Evolutionary conservation across 2,888 invertebrate species (phyloP), one percentile per base, ranked within the genome.

Genomic region (Ditylenchus weischeri): DNA sequence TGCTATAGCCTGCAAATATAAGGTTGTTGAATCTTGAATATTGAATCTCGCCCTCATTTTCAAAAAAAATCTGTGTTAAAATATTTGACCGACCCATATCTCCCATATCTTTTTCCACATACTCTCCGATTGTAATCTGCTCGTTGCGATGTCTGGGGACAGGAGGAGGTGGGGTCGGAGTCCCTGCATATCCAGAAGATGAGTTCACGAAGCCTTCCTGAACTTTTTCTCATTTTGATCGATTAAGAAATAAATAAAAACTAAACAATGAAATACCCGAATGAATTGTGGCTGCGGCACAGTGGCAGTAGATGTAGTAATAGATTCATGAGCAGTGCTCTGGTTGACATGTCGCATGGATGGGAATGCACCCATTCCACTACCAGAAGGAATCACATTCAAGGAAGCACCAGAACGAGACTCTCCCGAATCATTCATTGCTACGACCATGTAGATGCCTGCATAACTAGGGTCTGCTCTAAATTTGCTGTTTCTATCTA

Each of bases 361-460:
- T 63, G 60, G 69, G 23, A 36, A 43, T 50, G 38, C 68, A 38
- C 36, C 49, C 36, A 38, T 65, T 38, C n/a, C 23, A 29, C 15
- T 54, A 7, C 54, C n/a, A 2, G 54, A 54, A 21, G 54, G 72
- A 70, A 69, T 23, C 19, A 63, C 69, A 54, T 69, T 72, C 11
- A 72, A 84, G 75, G 90, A 89, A 13, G 90, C 89, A 78, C 90
- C 90, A 76, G 90, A 90, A 83, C 90, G 90, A 18, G 93, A 93
- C 21, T 90, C 89, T 48, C 96, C 96, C 51, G 93, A 87, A 80
- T 91, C 91, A 83, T 96, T 96, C 0, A 91, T 90, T 47, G 91
- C 91, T 18, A 90, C 88, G 19, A 67, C 50, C 19, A 38, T 67
- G 57, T 67, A 67, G 8, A 49, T 23, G 8, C 67, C 67, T n/a